phyloP scores from a whole-genome alignment of 2,888 invertebrate genomes.

The Nephrotoma guestfalica region DNA sequence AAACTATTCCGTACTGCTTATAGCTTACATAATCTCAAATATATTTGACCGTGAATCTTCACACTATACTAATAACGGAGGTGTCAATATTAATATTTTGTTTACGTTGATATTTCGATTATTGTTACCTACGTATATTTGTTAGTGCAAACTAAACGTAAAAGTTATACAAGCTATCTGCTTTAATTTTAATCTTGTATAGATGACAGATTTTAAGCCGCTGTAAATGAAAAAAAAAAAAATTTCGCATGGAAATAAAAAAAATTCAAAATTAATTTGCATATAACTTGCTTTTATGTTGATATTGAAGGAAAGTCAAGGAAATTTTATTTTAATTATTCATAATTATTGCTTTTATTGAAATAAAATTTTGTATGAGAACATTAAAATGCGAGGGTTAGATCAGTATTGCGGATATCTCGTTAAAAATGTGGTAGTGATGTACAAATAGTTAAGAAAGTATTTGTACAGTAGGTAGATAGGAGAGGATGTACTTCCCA shows the following conservation, averaged over 20 bases:
- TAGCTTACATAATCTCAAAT: not conserved
- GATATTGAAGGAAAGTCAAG: not conserved
- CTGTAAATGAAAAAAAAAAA: not conserved
- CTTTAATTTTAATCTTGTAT: not conserved
- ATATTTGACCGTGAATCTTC: not conserved
- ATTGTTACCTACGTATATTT: not conserved
- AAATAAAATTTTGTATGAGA: not conserved
- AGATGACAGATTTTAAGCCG: not conserved
- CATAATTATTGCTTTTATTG: not conserved
- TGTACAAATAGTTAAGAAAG: not conserved
- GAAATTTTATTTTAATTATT: not conserved
- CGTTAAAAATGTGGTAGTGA: not conserved
- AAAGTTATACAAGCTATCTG: not conserved
- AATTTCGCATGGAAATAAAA: not conserved
- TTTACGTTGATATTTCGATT: not conserved
- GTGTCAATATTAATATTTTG: not conserved
- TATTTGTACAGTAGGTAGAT: not conserved
- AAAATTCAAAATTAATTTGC: not conserved
- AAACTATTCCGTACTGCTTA: not conserved
- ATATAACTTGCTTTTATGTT: not conserved
- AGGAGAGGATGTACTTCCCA: not conserved
- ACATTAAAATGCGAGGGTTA: not conserved
- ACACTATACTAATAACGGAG: not conserved
- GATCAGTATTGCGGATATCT: not conserved
- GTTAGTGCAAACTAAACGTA: not conserved